Evolutionary conservation across 1,140 invertebrate species (phyloP).

Genomic region (Lepidurus packardi): DNA sequence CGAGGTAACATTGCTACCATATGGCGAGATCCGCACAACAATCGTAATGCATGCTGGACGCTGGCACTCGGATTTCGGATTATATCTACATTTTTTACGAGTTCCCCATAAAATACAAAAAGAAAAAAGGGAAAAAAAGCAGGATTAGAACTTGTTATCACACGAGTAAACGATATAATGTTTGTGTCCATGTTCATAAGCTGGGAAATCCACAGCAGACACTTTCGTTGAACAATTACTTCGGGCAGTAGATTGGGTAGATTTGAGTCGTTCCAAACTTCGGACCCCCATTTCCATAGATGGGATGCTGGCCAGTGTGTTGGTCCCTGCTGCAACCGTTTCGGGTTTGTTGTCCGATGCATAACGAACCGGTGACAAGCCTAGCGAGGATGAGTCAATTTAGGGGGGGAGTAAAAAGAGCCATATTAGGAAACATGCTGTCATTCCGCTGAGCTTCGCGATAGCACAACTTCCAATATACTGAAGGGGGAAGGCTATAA

Average conservation of each 20-base stretch:
- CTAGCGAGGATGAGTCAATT: neutral
- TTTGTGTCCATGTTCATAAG: neutral
- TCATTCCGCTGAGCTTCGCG: too few relatives aligned
- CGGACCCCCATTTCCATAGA: conserved; percentile 29
- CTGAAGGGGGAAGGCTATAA: too few relatives aligned
- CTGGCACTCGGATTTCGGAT: conserved; percentile 26
- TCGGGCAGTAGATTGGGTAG: neutral
- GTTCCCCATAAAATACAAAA: neutral
- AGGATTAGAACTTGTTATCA: neutral
- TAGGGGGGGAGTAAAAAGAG: neutral
- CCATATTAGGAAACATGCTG: too few relatives aligned
- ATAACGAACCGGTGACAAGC: conserved; percentile 8
- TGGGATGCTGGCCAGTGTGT: neutral
- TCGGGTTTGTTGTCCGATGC: neutral
- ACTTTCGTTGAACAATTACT: neutral
- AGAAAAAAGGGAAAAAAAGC: neutral
- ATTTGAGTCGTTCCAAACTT: conserved; percentile 29
- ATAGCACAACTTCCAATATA: too few relatives aligned
- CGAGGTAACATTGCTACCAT: conserved; percentile 31
- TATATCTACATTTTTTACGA: neutral
- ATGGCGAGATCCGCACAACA: conserved; percentile 31
- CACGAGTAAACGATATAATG: neutral
- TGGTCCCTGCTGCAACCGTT: conserved; percentile 20
- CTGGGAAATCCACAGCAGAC: too few relatives aligned
- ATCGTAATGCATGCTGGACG: conserved; percentile 29